Evolutionary conservation across 2,113 vertebrate species (phyloP).

Genomic region (Anhinga anhinga): DNA sequence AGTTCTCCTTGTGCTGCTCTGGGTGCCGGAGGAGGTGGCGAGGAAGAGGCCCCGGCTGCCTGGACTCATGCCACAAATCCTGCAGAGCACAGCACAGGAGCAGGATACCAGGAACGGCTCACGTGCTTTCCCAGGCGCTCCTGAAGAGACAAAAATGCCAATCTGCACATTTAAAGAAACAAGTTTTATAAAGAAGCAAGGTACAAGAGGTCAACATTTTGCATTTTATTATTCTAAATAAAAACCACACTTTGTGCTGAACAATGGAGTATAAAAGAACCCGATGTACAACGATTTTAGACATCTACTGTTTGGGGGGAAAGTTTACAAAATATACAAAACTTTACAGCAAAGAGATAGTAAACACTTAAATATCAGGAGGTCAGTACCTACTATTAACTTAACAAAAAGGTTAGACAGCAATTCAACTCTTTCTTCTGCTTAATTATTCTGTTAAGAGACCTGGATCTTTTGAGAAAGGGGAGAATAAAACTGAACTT

Average conservation of each 20-base stretch:
- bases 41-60: neutral
- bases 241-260: conserved; percentile 82
- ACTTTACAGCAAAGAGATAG: conserved; percentile 85
- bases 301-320: conserved; percentile 70
- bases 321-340: conserved; percentile 85
- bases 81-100: neutral
- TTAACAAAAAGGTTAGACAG: conserved; percentile 73
- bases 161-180: neutral
- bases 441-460: neutral
- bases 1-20: fast-evolving
- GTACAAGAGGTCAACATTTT: neutral
- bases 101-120: neutral
- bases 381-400: conserved; percentile 79
- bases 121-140: neutral
- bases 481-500: neutral
- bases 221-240: conserved; percentile 84
- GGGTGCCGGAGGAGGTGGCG: neutral
- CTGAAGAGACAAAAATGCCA: neutral
- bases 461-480: conserved; percentile 35
- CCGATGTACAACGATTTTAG: conserved; percentile 79
- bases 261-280: conserved; percentile 83
- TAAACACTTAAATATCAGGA: conserved; percentile 83
- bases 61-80: neutral
- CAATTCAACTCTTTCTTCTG: conserved; percentile 33
- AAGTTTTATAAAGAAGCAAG: fast-evolving